Conservation (phyloP, 2,113 vertebrate genomes). For the Trinectes maculatus region DNA sequence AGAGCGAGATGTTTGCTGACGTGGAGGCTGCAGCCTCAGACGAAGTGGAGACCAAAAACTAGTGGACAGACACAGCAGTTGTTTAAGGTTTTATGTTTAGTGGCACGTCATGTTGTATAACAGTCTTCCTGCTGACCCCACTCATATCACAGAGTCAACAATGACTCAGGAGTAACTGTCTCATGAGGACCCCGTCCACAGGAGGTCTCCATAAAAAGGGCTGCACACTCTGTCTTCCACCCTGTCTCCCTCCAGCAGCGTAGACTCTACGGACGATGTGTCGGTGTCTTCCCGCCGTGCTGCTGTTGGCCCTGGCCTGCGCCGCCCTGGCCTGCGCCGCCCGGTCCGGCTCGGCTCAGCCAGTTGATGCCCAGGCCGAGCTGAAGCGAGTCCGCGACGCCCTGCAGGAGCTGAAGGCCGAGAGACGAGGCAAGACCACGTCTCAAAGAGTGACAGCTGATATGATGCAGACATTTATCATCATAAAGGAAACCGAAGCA, state of each 20-base stretch:
- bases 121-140: too few species aligned
- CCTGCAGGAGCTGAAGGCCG: conserved; percentile 45
- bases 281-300: neutral
- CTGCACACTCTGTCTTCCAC: neutral
- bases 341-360: conserved; percentile 10
- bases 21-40: too few species aligned
- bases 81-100: too few species aligned
- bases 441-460: too few species aligned
- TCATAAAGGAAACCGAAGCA: too few species aligned
- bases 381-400: conserved; percentile 3
- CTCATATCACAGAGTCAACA: neutral
- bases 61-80: too few species aligned
- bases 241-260: neutral
- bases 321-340: neutral
- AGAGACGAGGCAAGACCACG: conserved; percentile 33
- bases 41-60: too few species aligned
- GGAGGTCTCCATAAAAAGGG: conserved; percentile 11
- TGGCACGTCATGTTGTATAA: too few species aligned
- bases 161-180: neutral
- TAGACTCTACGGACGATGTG: conserved; percentile 17
- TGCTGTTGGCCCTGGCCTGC: conserved; percentile 27
- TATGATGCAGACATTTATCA: too few species aligned
- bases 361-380: neutral
- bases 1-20: too few species aligned
- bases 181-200: neutral